Conservation (phyloP, 2,113 vertebrate species). For the Mormyrus lacerda region DNA sequence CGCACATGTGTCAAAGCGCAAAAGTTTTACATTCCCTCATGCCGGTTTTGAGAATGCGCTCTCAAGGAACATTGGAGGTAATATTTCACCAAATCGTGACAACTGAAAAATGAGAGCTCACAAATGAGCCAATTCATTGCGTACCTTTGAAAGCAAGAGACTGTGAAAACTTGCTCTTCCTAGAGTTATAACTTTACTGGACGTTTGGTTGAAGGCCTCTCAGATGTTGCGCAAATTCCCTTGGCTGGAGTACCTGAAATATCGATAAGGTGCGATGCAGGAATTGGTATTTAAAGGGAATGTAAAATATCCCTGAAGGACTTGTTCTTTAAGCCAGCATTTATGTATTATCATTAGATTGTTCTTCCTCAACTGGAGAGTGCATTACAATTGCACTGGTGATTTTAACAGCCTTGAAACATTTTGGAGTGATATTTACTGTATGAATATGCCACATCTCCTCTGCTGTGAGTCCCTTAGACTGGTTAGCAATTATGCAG, state of each 20-base stretch:
- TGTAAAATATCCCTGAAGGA: not conserved
- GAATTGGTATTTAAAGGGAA: not conserved
- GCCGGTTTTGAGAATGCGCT: not conserved
- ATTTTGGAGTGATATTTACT: not conserved
- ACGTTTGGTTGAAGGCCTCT: not conserved
- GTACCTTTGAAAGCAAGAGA: not conserved
- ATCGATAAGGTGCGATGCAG: not conserved
- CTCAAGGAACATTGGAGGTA: not conserved
- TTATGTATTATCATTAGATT: not conserved
- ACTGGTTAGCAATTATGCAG: not conserved
- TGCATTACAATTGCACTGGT: not conserved
- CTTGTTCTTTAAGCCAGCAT: not conserved
- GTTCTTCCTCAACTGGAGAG: not conserved
- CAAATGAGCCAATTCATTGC: not conserved
- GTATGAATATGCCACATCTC: not conserved
- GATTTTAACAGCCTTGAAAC: too few species aligned
- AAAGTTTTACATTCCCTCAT: not conserved
- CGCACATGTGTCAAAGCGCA: not conserved
- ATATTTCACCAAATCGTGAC: not conserved
- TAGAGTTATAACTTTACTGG: not conserved
- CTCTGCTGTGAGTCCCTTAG: not conserved
- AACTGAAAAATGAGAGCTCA: not conserved
- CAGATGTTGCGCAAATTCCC: not conserved
- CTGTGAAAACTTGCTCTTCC: not conserved
- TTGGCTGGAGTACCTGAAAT: not conserved